Evolutionary conservation across 2,113 vertebrate species (phyloP).

Genomic region (Dasyurus viverrinus): DNA sequence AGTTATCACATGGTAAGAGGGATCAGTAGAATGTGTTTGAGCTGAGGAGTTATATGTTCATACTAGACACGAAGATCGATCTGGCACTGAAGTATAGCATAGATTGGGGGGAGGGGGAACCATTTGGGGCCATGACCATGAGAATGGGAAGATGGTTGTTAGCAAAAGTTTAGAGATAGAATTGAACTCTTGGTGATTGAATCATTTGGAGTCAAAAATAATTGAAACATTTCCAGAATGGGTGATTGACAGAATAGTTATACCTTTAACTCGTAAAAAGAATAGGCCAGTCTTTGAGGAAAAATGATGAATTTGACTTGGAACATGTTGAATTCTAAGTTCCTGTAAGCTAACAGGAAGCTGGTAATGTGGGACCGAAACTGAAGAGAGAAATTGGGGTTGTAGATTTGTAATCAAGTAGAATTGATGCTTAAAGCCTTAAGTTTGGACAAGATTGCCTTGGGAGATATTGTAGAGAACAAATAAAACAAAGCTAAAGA

Average conservation of each 20-base stretch:
- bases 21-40: background rate
- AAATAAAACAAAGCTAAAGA: background rate
- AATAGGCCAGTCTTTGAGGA: background rate
- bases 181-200: background rate
- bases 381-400: background rate
- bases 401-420: background rate
- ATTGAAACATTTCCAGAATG: background rate
- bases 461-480: background rate
- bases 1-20: background rate
- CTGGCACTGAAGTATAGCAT: background rate
- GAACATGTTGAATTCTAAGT: background rate
- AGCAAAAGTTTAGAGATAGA: background rate
- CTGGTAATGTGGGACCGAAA: background rate
- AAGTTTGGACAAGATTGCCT: background rate
- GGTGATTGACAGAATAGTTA: background rate
- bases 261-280: background rate
- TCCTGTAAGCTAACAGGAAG: background rate
- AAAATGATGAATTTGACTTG: background rate
- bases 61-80: background rate
- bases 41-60: background rate
- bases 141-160: background rate
- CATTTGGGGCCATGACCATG: background rate
- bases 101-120: background rate
- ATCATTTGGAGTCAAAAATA: background rate
- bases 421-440: background rate